phyloP scores from a whole-genome alignment of 2,113 vertebrate species.

The Cyanistes caeruleus region DNA sequence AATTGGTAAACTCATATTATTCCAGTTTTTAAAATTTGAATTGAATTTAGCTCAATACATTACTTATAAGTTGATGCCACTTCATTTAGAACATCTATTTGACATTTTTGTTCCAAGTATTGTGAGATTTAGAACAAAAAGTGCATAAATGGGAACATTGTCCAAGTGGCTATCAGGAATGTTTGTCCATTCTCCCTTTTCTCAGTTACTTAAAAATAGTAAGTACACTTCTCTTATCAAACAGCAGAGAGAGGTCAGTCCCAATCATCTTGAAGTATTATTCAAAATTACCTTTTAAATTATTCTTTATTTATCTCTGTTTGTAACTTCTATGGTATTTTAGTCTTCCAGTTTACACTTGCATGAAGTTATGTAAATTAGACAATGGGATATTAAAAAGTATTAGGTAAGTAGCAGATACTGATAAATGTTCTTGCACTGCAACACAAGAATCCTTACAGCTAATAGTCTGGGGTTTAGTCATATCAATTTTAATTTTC shows the following conservation, averaged over 20 bases:
- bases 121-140: background rate
- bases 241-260: background rate
- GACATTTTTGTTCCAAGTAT: background rate
- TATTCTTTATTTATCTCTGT: background rate
- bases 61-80: background rate
- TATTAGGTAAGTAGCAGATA: background rate
- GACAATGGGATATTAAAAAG: background rate
- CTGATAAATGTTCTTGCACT: background rate
- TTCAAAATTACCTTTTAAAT: background rate
- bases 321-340: background rate
- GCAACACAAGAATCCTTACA: background rate
- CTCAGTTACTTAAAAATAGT: background rate
- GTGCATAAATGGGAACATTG: background rate
- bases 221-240: background rate
- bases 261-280: background rate
- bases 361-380: background rate
- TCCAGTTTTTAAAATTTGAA: background rate
- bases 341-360: background rate
- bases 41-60: background rate
- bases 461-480: background rate
- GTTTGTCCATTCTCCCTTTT: background rate
- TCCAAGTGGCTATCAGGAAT: background rate
- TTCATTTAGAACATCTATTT: background rate
- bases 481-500: background rate
- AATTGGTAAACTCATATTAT: background rate